Conservation (phyloP, 2,888 invertebrate genomes). For the Aphodius sticticus region DNA sequence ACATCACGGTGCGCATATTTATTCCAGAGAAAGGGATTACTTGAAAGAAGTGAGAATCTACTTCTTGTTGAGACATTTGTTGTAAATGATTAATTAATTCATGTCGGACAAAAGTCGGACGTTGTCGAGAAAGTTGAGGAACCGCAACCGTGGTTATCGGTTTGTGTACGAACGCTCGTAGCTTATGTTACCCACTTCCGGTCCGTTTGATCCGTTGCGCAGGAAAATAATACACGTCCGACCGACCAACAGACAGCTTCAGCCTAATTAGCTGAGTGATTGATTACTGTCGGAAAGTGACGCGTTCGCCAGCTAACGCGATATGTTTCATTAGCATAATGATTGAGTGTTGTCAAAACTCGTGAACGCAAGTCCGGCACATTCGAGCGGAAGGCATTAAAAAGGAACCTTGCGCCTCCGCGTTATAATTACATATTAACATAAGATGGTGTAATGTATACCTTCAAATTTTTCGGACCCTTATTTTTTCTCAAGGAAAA, state of each 20-base stretch:
- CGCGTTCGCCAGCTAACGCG: constrained; percentile 9
- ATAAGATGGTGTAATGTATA: no score
- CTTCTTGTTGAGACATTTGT: no score
- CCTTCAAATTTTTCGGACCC: no score
- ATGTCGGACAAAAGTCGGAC: not conserved
- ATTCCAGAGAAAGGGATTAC: no score
- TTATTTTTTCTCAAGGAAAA: no score
- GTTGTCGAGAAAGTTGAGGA: not conserved
- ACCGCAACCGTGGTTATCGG: no score
- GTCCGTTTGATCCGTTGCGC: not conserved
- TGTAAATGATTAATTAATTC: no score
- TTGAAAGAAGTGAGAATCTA: no score
- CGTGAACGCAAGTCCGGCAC: not conserved
- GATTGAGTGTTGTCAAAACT: not conserved
- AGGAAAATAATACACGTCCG: not conserved
- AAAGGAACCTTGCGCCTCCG: not conserved
- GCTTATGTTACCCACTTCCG: not conserved
- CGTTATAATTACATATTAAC: not conserved
- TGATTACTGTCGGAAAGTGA: constrained; percentile 32
- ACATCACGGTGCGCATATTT: no score
- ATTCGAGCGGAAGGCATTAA: not conserved
- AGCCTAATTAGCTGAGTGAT: constrained; percentile 37
- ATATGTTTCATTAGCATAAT: constrained; percentile 4
- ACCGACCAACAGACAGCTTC: constrained; percentile 15
- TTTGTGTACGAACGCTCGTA: no score